Evolutionary conservation across 2,113 vertebrate species (phyloP).

Genomic region (Lamprologus tigripictilis): DNA sequence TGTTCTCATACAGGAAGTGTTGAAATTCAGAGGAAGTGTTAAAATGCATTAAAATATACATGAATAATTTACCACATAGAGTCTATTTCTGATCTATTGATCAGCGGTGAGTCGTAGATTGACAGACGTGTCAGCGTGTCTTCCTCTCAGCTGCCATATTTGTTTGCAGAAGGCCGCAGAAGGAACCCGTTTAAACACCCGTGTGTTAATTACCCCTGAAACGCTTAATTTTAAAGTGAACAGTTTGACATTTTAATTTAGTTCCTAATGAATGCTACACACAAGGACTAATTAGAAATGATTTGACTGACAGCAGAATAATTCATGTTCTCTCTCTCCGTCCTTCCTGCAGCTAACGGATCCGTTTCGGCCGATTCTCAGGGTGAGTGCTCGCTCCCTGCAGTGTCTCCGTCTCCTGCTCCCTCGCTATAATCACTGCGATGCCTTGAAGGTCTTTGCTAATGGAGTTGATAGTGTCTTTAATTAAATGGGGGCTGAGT

Average conservation of each 20-base stretch:
- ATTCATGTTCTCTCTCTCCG: constrained; percentile 64
- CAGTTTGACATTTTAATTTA: constrained; percentile 79
- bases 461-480: constrained; percentile 12
- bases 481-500: constrained; percentile 19
- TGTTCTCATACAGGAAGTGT: neutral
- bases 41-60: neutral
- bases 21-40: neutral
- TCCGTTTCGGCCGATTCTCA: constrained; percentile 95
- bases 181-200: neutral
- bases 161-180: neutral
- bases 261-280: constrained; percentile 75
- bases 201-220: constrained; percentile 75
- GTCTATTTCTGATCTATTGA: neutral
- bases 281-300: constrained; percentile 78
- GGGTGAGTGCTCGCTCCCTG: constrained; percentile 77
- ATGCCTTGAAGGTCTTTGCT: constrained; percentile 13
- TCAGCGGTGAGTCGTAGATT: neutral
- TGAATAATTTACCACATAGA: neutral
- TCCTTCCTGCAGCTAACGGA: constrained; percentile 89
- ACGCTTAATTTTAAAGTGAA: constrained; percentile 82
- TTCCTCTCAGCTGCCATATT: neutral
- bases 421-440: neutral
- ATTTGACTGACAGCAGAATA: constrained; percentile 82
- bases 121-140: neutral
- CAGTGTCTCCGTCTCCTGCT: neutral